Percentiles rank a stretch among this genome's conserved stretches.
Conservation (phyloP, 2,797 vertebrate genomes). For the Lepilemur septentrionalis region DNA sequence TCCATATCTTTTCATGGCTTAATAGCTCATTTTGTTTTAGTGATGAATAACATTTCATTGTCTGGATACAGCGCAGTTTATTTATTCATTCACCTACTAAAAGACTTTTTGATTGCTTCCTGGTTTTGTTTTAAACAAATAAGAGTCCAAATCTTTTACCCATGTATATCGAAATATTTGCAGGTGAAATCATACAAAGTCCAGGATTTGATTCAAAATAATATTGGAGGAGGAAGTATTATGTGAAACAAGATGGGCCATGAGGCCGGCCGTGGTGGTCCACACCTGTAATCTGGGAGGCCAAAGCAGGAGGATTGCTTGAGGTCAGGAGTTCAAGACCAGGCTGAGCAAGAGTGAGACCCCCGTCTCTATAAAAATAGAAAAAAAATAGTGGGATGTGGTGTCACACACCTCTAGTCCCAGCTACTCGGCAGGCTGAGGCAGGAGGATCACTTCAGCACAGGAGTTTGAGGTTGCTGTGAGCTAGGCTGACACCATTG, state of each 20-base stretch:
- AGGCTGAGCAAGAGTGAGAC: too few relatives aligned
- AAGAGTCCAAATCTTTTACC: not conserved
- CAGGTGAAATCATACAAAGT: not conserved
- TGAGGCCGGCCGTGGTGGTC: too few relatives aligned
- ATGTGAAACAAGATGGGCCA: not conserved
- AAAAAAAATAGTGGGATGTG: too few relatives aligned
- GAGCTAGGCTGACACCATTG: too few relatives aligned
- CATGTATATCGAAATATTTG: not conserved
- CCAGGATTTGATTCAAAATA: constrained; percentile 7
- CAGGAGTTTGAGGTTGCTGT: too few relatives aligned
- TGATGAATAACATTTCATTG: not conserved
- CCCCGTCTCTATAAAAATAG: too few relatives aligned
- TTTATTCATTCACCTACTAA: not conserved
- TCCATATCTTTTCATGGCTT: not conserved
- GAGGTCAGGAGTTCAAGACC: too few relatives aligned
- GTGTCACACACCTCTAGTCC: too few relatives aligned
- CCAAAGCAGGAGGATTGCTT: too few relatives aligned
- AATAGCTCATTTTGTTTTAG: not conserved
- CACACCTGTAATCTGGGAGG: too few relatives aligned
- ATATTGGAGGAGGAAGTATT: not conserved
- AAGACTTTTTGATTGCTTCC: not conserved
- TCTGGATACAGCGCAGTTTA: not conserved
- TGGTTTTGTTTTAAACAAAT: constrained; percentile 6
- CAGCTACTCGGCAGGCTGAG: too few relatives aligned
- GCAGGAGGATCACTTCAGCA: too few relatives aligned